These are phyloP conservation scores for Idaea aversata DNA, from an alignment of 2,888 invertebrate genomes.

Conservation along the genomic window DNA sequence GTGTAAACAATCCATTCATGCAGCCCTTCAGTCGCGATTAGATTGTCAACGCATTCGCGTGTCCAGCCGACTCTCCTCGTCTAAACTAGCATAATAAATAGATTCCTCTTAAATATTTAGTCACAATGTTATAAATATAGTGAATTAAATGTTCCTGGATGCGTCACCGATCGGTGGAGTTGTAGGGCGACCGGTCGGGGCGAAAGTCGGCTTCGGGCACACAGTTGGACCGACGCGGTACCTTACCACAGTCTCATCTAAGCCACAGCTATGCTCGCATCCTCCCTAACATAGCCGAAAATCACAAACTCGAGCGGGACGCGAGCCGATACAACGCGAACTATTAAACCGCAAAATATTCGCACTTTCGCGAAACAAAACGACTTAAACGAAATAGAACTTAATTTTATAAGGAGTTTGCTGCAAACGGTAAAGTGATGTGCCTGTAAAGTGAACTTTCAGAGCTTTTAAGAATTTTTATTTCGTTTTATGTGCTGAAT, in stretches of 20 bases:
- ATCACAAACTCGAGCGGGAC: constrained; percentile 53
- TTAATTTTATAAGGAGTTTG: constrained; percentile 58
- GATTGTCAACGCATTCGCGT: constrained; percentile 20
- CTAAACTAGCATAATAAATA: constrained; percentile 18
- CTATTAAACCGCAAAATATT: constrained; percentile 42
- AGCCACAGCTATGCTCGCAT: constrained; percentile 79
- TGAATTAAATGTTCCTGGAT: constrained; percentile 73
- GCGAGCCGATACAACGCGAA: constrained; percentile 67
- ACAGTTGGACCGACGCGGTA: constrained; percentile 68
- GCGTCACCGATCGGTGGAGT: constrained; percentile 69
- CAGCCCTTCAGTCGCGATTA: constrained; percentile 24
- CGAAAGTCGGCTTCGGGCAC: constrained; percentile 74
- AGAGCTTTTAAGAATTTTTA: constrained; percentile 63
- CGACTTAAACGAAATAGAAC: constrained; percentile 35
- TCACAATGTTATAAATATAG: constrained; percentile 57
- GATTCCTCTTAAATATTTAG: constrained; percentile 39
- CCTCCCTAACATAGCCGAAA: constrained; percentile 77
- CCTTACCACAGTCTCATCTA: constrained; percentile 78
- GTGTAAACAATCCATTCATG: constrained; percentile 46
- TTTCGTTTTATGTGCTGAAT: constrained; percentile 61
- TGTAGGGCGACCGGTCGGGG: constrained; percentile 79
- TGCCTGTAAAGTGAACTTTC: constrained; percentile 66
- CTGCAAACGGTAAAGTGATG: constrained; percentile 76
- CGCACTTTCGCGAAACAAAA: constrained; percentile 42
- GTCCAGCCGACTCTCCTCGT: constrained; percentile 9